Evolutionary conservation across 2,113 vertebrate genomes (phyloP), one percentile per base, ranked within the genome.

Genomic region (Sylvia atricapilla): DNA sequence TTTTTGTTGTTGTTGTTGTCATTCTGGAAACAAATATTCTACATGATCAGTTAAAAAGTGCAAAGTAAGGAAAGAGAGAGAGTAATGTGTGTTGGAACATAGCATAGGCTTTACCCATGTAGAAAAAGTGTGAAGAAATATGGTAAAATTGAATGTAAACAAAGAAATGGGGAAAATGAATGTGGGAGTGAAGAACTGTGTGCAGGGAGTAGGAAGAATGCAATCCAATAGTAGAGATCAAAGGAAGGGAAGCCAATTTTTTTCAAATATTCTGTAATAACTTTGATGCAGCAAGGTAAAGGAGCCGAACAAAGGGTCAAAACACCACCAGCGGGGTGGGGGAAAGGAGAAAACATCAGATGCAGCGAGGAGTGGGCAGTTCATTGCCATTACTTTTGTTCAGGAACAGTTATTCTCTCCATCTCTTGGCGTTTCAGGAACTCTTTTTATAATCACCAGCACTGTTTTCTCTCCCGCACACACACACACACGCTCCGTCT

Each of bases 121-220:
- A 90, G 91, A 77, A 82, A 82, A 94, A 95, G 76, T 83, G 93
- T 94, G 95, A 94, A 94, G 67, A 92, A 95, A 96, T 89, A 93
- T 75, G 82, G 84, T 87, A 78, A 95, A 94, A 89, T 60, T 67
- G 89, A 95, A 90, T 62, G 64, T 94, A 96, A 96, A 95, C 93
- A 95, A 94, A 90, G 84, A 94, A 94, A 95, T 86, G 73, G 72
- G 78, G 82, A 62, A 93, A 91, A 83, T 84, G 84, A 81, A 80
- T 44, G 96, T 92, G 94, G 81, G 94, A 80, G 79, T 91, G 85
- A 94, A 86, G 84, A 94, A 44, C 75, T 72, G 72, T 87, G 77
- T 53, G 9, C 68, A 78, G 76, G 46, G 78, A 89, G 92, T 84
- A 60, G 75, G 73, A 95, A 94, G 88, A 88, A 88, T 90, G 79